Conservation (phyloP, 2,888 invertebrate species). For the Cosmorhoe ocellata region DNA sequence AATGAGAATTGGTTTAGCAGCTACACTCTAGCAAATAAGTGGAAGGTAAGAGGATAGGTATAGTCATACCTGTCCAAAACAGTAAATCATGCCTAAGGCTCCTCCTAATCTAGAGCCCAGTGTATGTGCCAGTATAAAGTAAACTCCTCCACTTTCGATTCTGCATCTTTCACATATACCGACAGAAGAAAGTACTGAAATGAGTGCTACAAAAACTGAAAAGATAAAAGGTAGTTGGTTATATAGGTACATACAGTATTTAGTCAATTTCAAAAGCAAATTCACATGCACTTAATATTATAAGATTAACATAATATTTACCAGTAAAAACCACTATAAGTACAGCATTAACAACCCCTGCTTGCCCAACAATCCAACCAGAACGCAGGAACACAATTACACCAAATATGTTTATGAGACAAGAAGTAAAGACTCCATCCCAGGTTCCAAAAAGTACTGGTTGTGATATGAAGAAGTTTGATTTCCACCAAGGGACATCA, state of each 20-base stretch:
- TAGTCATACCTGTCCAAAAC: constrained; percentile 93
- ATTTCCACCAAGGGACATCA: constrained; percentile 96
- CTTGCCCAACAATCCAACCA: constrained; percentile 98
- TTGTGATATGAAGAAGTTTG: constrained; percentile 97
- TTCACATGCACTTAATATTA: too few species aligned
- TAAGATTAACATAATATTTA: constrained; percentile 41
- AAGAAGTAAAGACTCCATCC: constrained; percentile 99
- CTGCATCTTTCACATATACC: constrained; percentile 98
- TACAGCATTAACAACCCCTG: constrained; percentile 90
- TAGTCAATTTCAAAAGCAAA: too few species aligned
- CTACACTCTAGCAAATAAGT: too few species aligned
- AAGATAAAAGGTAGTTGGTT: background rate
- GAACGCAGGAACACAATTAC: constrained; percentile 98
- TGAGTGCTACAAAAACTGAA: constrained; percentile 92
- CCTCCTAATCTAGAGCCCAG: constrained; percentile 97
- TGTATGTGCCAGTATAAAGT: constrained; percentile 96
- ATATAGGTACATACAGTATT: too few species aligned
- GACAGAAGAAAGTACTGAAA: constrained; percentile 96
- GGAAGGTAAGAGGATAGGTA: too few species aligned
- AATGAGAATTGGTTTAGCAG: too few species aligned
- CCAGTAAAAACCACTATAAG: constrained; percentile 91
- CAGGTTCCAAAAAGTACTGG: constrained; percentile 98
- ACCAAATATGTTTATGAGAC: constrained; percentile 98
- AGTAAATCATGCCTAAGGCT: constrained; percentile 95
- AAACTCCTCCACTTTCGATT: constrained; percentile 98